phyloP scores from a whole-genome alignment of 1,140 invertebrate genomes.

The Myzus persicae region DNA sequence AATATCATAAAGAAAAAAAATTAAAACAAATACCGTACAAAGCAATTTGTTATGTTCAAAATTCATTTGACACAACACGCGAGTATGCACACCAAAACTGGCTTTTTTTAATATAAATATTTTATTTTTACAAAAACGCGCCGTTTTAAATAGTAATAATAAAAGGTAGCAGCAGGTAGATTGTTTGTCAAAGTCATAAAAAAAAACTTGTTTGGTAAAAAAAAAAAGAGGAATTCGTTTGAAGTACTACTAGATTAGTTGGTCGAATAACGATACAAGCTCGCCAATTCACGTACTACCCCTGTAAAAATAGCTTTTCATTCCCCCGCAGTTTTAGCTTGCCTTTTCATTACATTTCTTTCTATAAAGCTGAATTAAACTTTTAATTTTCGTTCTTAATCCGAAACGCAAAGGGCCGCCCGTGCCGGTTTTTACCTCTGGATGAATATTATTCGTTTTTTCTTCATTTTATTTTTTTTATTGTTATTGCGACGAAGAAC shows the following conservation, averaged over 20 bases:
- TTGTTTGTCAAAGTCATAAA: slow-evolving; percentile 56
- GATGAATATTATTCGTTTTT: slow-evolving; percentile 57
- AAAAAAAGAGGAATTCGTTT: slow-evolving; percentile 57
- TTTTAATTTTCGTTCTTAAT: slow-evolving; percentile 59
- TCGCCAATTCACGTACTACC: slow-evolving; percentile 40
- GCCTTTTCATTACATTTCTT: slow-evolving; percentile 56
- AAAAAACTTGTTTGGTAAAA: slow-evolving; percentile 48
- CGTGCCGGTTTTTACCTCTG: slow-evolving; percentile 32
- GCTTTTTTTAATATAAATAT: slow-evolving; percentile 48
- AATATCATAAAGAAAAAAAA: slow-evolving; percentile 13
- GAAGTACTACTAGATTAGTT: slow-evolving; percentile 58
- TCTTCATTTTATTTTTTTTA: slow-evolving; percentile 46
- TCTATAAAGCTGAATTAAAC: slow-evolving; percentile 56
- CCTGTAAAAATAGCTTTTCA: slow-evolving; percentile 41
- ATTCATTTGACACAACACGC: slow-evolving; percentile 44
- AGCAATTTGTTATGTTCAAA: slow-evolving; percentile 37
- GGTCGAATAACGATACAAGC: slow-evolving; percentile 57
- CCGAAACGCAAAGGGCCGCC: slow-evolving; percentile 44
- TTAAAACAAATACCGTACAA: slow-evolving; percentile 30
- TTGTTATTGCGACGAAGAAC: slow-evolving; percentile 54
- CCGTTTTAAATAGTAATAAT: slow-evolving; percentile 54
- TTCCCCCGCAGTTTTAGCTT: slow-evolving; percentile 5
- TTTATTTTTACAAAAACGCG: slow-evolving; percentile 39
- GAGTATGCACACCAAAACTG: slow-evolving; percentile 26
- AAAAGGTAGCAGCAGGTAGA: slow-evolving; percentile 56